Evolutionary conservation across 2,888 invertebrate genomes (phyloP).

Genomic region (Lagria hirta): DNA sequence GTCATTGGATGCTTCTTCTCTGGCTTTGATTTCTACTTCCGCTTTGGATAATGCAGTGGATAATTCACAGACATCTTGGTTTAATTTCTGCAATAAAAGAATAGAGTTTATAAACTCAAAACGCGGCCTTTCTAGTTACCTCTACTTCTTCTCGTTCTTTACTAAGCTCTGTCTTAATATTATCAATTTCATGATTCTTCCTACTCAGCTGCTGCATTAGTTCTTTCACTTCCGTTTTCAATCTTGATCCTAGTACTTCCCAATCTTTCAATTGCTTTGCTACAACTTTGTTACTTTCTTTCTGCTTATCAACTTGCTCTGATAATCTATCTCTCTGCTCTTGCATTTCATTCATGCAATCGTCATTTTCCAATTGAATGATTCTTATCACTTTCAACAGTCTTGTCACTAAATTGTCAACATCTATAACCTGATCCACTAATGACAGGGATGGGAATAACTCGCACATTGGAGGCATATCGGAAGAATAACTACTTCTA

Average conservation of each 20-base stretch:
- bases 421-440: conserved; percentile 73
- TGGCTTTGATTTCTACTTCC: conserved; percentile 47
- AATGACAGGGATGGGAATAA: conserved; percentile 62
- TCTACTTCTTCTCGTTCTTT: conserved; percentile 61
- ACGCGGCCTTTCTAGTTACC: no score
- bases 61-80: conserved; percentile 61
- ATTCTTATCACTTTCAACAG: conserved; percentile 72
- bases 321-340: conserved; percentile 60
- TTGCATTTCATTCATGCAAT: conserved; percentile 66
- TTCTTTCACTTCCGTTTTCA: conserved; percentile 60
- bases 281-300: conserved; percentile 50
- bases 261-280: conserved; percentile 58
- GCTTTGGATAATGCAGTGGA: conserved; percentile 58
- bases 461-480: conserved; percentile 51
- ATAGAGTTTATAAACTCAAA: conserved; percentile 10
- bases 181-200: conserved; percentile 58
- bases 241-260: conserved; percentile 58
- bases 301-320: conserved; percentile 50
- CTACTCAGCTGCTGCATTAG: conserved; percentile 57
- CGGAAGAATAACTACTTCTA: conserved; percentile 39
- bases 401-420: conserved; percentile 74
- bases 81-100: conserved; percentile 57
- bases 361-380: conserved; percentile 70
- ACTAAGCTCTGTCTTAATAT: conserved; percentile 58
- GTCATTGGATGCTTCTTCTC: conserved; percentile 51